phyloP scores from a whole-genome alignment of 2,113 vertebrate genomes.

The Dasyornis broadbenti region DNA sequence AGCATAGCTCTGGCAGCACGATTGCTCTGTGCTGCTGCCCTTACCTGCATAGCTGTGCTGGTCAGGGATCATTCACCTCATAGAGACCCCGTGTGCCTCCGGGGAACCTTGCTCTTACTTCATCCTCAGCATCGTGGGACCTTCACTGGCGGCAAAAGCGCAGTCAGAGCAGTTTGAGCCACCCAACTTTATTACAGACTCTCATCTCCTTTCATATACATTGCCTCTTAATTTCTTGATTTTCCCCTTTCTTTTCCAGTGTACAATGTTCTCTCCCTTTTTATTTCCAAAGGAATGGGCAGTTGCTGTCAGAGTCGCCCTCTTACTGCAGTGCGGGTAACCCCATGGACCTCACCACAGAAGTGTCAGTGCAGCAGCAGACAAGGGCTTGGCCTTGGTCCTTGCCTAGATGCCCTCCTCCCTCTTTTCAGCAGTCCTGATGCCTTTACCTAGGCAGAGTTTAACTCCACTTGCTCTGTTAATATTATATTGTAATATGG shows the following conservation, averaged over 20 bases:
- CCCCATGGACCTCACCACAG: neutral
- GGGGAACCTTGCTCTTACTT: neutral
- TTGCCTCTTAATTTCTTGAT: neutral
- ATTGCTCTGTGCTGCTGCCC: neutral
- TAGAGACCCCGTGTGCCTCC: rapidly evolving
- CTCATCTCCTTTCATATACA: neutral
- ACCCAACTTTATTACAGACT: neutral
- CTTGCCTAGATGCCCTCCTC: neutral
- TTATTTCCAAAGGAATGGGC: neutral
- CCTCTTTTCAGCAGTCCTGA: neutral
- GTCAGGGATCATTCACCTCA: rapidly evolving
- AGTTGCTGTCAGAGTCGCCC: rapidly evolving
- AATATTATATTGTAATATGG: neutral
- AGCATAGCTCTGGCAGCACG: neutral
- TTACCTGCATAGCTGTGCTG: rapidly evolving
- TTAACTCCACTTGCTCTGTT: neutral
- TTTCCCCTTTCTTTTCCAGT: neutral
- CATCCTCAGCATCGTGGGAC: neutral
- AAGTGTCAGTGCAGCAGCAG: neutral
- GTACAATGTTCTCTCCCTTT: neutral
- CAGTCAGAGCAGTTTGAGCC: neutral
- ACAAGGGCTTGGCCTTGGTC: neutral
- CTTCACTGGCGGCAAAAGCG: neutral
- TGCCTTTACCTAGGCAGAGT: neutral
- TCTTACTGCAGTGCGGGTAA: neutral